phyloP scores from a whole-genome alignment of 2,113 vertebrate species.

The Scopus umbretta region DNA sequence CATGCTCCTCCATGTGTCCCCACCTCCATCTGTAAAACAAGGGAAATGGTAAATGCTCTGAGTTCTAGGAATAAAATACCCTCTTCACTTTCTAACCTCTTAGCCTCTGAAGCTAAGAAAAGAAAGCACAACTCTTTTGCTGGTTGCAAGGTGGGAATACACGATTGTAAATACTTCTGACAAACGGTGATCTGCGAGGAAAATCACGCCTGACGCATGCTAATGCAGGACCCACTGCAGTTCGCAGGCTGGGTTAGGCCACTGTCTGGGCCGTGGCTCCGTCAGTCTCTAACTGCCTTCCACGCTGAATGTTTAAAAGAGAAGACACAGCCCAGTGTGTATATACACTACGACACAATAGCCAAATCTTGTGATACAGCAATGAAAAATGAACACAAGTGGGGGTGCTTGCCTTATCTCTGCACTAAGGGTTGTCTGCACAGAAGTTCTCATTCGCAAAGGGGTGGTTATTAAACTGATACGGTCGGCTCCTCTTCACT shows the following conservation, averaged over 20 bases:
- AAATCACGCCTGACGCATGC: not conserved
- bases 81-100: not conserved
- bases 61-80: not conserved
- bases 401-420: not conserved
- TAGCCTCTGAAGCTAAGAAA: not conserved
- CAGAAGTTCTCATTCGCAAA: not conserved
- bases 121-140: not conserved
- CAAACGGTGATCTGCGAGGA: not conserved
- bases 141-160: not conserved
- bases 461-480: not conserved
- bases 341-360: accelerated
- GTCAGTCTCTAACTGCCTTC: not conserved
- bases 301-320: not conserved
- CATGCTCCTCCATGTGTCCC: not conserved
- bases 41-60: not conserved
- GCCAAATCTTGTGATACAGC: not conserved
- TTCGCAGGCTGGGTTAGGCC: not conserved
- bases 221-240: not conserved
- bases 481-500: not conserved
- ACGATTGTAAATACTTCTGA: not conserved
- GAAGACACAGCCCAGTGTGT: not conserved
- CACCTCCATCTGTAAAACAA: not conserved
- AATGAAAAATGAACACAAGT: not conserved
- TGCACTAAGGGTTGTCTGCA: not conserved
- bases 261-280: not conserved